Conservation (phyloP, 2,797 vertebrate species). For the Octomys mimax region DNA sequence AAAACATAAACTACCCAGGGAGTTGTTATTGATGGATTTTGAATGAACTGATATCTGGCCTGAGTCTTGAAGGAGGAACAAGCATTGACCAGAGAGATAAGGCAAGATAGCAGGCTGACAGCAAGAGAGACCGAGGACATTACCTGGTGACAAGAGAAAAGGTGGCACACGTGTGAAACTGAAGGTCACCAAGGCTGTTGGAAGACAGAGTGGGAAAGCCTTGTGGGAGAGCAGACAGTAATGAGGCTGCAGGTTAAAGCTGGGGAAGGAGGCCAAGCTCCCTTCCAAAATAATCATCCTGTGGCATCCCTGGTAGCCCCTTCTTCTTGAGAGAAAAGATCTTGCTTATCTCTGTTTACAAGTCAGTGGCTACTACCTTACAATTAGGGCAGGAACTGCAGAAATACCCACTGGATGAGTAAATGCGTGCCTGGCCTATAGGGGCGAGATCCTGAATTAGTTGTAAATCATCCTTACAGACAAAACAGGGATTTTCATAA, state of each 20-base stretch:
- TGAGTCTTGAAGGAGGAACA: not conserved
- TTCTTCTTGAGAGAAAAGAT: not conserved
- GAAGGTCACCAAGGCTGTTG: not conserved
- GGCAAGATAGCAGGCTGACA: not conserved
- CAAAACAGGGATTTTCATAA: slow-evolving; percentile 50
- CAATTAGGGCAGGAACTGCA: not conserved
- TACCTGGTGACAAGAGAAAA: not conserved
- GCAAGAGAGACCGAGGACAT: not conserved
- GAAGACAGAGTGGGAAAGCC: fast-evolving
- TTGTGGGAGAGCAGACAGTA: fast-evolving
- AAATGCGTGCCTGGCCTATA: not conserved
- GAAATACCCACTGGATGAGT: not conserved
- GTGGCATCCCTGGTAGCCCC: not conserved
- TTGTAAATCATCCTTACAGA: not conserved
- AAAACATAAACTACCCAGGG: no score
- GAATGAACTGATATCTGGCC: not conserved
- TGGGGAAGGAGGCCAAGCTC: not conserved
- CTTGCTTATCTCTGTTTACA: not conserved
- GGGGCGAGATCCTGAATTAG: not conserved
- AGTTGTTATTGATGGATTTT: not conserved
- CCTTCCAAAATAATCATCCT: not conserved
- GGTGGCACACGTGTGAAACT: fast-evolving
- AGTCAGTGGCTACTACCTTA: not conserved
- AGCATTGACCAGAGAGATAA: not conserved
- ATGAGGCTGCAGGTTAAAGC: not conserved